Conservation (phyloP, 2,113 vertebrate species). For the Ranitomeya variabilis region DNA sequence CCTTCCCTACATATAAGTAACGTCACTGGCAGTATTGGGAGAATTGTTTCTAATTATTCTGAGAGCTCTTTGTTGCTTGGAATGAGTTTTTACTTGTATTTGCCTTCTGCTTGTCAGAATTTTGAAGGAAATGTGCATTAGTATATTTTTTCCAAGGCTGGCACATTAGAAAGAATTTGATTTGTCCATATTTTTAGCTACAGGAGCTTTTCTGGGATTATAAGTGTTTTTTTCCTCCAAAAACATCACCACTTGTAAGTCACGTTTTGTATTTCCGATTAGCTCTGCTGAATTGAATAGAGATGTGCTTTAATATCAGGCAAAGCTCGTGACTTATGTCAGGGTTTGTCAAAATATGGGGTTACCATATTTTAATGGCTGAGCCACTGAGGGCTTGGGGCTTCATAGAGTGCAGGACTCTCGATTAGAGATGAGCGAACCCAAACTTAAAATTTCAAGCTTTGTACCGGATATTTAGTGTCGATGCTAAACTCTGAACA, state of each 20-base stretch:
- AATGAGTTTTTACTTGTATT: neutral
- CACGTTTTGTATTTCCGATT: neutral
- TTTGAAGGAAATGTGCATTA: neutral
- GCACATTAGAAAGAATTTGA: neutral
- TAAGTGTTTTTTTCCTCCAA: neutral
- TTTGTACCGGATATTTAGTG: no score
- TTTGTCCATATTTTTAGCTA: neutral
- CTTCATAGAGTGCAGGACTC: no score
- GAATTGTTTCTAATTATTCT: slow-evolving; percentile 20
- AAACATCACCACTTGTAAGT: neutral
- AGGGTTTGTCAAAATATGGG: neutral
- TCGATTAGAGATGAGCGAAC: no score
- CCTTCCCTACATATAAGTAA: neutral
- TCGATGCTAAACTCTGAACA: no score
- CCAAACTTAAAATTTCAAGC: no score
- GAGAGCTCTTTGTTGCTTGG: neutral
- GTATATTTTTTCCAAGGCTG: neutral
- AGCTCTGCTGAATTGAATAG: neutral
- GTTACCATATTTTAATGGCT: neutral
- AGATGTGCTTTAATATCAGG: neutral
- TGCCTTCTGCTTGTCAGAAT: neutral
- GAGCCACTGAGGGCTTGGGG: neutral
- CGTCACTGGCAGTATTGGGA: neutral
- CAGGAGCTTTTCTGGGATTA: neutral
- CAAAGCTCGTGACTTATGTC: neutral